Evolutionary conservation across 2,797 vertebrate species (phyloP).

Genomic region (Fringilla coelebs): DNA sequence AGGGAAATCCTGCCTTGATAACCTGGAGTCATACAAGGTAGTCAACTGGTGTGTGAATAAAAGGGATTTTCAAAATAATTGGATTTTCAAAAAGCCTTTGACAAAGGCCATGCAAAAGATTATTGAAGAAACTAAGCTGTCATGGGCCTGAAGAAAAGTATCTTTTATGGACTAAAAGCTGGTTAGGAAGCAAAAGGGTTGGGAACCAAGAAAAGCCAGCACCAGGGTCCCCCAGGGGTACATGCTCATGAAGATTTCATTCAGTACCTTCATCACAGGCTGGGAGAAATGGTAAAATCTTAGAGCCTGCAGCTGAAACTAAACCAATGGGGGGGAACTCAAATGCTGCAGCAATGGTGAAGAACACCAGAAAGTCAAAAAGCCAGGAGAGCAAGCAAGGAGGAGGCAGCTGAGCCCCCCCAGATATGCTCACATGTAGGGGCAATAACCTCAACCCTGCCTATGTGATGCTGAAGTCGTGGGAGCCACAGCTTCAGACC

Average conservation of each 20-base stretch:
- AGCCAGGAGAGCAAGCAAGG: background rate
- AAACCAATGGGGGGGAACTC: background rate
- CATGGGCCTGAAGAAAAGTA: background rate
- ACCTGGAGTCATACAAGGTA: background rate
- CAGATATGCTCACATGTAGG: background rate
- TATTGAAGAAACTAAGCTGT: background rate
- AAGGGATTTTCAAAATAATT: background rate
- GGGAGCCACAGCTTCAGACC: background rate
- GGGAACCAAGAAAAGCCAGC: background rate
- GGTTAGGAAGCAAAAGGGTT: background rate
- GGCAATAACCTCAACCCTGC: background rate
- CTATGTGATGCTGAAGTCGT: fast-evolving
- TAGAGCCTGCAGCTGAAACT: background rate
- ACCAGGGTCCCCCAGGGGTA: background rate
- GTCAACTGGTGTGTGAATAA: background rate
- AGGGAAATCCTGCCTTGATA: background rate
- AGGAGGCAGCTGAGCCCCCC: background rate
- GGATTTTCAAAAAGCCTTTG: background rate
- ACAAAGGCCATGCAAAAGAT: background rate
- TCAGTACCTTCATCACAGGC: background rate
- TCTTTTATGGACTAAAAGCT: background rate
- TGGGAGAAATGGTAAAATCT: fast-evolving
- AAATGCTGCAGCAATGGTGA: background rate
- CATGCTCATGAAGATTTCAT: background rate
- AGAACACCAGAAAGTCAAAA: background rate